phyloP scores from a whole-genome alignment of 2,113 vertebrate species.

The Atlantisia rogersi region DNA sequence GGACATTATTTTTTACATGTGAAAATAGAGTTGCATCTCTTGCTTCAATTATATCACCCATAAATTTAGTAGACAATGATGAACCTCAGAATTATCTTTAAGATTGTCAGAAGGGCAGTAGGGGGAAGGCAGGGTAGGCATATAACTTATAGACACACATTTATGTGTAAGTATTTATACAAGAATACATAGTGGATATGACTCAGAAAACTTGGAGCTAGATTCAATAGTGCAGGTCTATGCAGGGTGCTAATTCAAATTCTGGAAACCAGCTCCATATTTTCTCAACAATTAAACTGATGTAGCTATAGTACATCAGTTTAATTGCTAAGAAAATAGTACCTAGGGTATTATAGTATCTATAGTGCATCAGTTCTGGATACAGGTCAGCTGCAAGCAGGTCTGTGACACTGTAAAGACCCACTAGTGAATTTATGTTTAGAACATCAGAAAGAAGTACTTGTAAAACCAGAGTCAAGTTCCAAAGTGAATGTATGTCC shows the following conservation, averaged over 20 bases:
- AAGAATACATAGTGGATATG: background rate
- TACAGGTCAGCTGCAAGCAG: background rate
- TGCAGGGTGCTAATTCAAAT: background rate
- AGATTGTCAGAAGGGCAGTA: background rate
- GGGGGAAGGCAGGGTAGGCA: fast-evolving
- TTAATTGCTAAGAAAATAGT: too few species aligned
- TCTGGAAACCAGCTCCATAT: background rate
- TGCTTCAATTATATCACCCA: background rate
- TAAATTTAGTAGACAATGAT: background rate
- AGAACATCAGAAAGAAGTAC: background rate
- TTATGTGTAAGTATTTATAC: background rate
- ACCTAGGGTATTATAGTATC: too few species aligned
- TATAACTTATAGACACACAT: background rate
- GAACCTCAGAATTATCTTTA: background rate
- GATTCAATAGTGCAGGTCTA: background rate
- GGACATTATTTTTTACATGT: background rate
- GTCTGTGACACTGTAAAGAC: background rate
- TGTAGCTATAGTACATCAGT: background rate
- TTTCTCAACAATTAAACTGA: background rate
- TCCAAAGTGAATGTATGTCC: background rate
- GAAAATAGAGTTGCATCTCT: background rate
- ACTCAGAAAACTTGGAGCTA: background rate
- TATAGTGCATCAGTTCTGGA: background rate
- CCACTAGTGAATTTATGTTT: background rate
- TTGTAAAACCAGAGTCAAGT: fast-evolving